Conservation (phyloP, 2,888 invertebrate species). For the Caenorhabditis drosophilae region DNA sequence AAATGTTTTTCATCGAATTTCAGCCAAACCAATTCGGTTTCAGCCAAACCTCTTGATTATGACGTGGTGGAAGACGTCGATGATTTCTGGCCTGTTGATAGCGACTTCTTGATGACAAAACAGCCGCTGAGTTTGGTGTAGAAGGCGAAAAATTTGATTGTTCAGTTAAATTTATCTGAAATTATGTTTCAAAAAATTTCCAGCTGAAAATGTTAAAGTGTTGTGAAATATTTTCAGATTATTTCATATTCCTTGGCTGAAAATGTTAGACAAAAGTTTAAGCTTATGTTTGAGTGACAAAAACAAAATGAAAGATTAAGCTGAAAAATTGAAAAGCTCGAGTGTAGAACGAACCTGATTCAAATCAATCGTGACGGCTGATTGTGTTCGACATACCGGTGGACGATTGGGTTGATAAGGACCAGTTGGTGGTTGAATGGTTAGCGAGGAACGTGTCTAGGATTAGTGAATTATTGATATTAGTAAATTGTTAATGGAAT, state of each 20-base stretch:
- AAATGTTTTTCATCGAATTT: neutral
- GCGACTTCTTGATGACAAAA: slow-evolving; percentile 44
- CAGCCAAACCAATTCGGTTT: no score
- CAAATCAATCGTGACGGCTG: slow-evolving; percentile 49
- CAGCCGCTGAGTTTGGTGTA: slow-evolving; percentile 20
- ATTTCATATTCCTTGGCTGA: no score
- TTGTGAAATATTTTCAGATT: no score
- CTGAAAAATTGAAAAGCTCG: neutral
- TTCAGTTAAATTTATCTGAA: slow-evolving; percentile 19
- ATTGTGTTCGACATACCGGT: slow-evolving; percentile 46
- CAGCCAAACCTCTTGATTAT: slow-evolving; percentile 25
- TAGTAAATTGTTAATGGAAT: neutral
- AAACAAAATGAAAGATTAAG: no score
- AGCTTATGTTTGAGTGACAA: no score
- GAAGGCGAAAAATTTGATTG: no score
- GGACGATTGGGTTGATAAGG: slow-evolving; percentile 9
- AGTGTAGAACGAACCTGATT: slow-evolving; percentile 23
- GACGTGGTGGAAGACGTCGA: slow-evolving; percentile 45
- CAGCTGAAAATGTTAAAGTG: neutral
- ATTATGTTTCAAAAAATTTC: neutral
- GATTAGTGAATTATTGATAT: slow-evolving; percentile 16
- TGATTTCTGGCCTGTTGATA: slow-evolving; percentile 54
- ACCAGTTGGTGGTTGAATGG: slow-evolving; percentile 16
- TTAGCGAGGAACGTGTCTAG: slow-evolving; percentile 24
- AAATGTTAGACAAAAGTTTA: no score